Evolutionary conservation across 2,797 vertebrate genomes (phyloP), one percentile per base, ranked within the genome.

Genomic region (Danio tinwini): DNA sequence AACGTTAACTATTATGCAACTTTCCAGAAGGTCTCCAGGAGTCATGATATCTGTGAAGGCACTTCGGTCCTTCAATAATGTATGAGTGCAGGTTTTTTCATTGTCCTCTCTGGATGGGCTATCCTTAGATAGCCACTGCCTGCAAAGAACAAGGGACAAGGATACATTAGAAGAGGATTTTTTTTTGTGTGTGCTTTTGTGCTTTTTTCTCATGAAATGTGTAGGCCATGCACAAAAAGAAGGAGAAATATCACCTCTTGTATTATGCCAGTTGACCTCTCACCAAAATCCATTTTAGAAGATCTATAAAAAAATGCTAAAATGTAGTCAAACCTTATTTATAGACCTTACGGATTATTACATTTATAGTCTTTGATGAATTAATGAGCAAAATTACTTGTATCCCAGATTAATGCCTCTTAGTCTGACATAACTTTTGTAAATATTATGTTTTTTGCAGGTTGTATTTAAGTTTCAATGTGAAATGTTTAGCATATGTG

Each of bases 41-140:
- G 29, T 81, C 83, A 86, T 83, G 52, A 72, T 79, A 64, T 72
- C 71, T 79, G 64, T 79, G 40, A 67, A 70, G 72, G 47, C 58
- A 69, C 56, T 81, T 61, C 79, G 37, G 59, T 50, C 63, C 63
- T 71, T 85, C 39, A 83, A 61, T 75, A 72, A 72, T 72, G 17
- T 44, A 70, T n/a, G 61, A 67, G 37, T 7, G 55, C 67, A 44
- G 50, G n/a, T 49, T 47, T 79, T 68, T 62, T 21, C 81, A 74
- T 74, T 76, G 80, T 63, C 16, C 50, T 29, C 8, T 49, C 44
- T 17, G 47, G 50, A 19, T 82, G 68, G 42, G 42, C 70, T 16
- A 77, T 67, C 76, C 72, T 63, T 58, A 62, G 65, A 69, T 47
- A 65, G 72, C 61, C 62, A 69, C 58, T 62, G 44, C 67, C 76